Percentiles rank a stretch among this genome's conserved stretches.
Evolutionary conservation across 2,888 invertebrate genomes (phyloP).

Genomic region (Yponomeuta cagnagella): DNA sequence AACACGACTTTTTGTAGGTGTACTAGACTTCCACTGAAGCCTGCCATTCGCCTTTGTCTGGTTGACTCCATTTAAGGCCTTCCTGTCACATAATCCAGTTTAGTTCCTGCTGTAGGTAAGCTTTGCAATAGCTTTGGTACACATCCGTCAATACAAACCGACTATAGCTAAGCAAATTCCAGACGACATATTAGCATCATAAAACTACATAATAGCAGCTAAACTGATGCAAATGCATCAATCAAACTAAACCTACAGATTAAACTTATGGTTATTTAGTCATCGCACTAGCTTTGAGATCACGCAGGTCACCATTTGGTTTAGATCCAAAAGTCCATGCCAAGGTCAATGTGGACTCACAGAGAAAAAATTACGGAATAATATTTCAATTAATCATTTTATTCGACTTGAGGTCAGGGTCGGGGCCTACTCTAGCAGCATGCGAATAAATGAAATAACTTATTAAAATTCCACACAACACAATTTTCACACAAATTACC

Average conservation of each 20-base stretch:
- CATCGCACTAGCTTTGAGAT: background rate
- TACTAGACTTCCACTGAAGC: no score
- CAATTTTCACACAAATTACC: no score
- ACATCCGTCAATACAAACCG: background rate
- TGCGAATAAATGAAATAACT: background rate
- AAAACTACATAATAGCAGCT: background rate
- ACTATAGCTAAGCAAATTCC: background rate
- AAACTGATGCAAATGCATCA: background rate
- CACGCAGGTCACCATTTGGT: background rate
- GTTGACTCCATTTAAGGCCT: no score
- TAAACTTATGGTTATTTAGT: background rate
- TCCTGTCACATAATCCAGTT: background rate
- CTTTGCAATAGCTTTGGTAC: background rate
- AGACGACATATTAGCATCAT: background rate
- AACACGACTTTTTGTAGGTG: no score
- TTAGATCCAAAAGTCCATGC: background rate
- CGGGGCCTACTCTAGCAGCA: background rate
- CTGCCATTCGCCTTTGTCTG: no score
- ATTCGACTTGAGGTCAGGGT: background rate
- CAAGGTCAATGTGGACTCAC: background rate
- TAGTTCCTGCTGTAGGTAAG: background rate
- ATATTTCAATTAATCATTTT: slow-evolving; percentile 8
- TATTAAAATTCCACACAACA: no score
- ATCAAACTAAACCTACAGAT: background rate
- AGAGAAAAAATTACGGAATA: slow-evolving; percentile 1